Conservation (phyloP, 2,113 vertebrate genomes). For the Xiphorhynchus elegans region DNA sequence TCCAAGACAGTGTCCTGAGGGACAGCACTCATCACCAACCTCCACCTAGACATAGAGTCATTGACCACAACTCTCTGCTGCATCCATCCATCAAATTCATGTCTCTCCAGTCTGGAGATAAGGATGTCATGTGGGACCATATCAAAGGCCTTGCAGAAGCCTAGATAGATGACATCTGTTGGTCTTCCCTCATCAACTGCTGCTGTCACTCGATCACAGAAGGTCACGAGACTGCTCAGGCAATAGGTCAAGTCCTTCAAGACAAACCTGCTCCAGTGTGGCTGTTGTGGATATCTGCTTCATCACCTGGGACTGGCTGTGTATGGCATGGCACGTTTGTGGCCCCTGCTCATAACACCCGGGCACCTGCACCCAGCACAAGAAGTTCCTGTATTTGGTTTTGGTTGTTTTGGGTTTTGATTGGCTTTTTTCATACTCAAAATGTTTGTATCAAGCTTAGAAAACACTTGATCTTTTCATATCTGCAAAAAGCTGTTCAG, state of each 20-base stretch:
- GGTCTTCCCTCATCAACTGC: background rate
- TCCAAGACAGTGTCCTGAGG: background rate
- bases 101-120: background rate
- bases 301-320: background rate
- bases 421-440: background rate
- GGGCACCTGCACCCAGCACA: background rate
- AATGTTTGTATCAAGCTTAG: background rate
- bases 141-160: background rate
- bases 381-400: background rate
- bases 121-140: fast-evolving
- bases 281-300: background rate
- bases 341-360: no score
- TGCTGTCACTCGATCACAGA: background rate
- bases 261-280: background rate
- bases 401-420: background rate
- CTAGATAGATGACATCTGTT: background rate
- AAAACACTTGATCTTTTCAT: background rate
- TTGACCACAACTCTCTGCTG: background rate
- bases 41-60: background rate
- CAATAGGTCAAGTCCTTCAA: background rate
- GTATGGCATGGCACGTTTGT: fast-evolving
- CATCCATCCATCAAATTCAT: background rate
- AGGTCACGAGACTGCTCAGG: background rate
- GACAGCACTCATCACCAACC: no score
- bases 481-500: background rate